Evolutionary conservation across 2,797 vertebrate genomes (phyloP).

Genomic region (Rhinoraja longicauda): DNA sequence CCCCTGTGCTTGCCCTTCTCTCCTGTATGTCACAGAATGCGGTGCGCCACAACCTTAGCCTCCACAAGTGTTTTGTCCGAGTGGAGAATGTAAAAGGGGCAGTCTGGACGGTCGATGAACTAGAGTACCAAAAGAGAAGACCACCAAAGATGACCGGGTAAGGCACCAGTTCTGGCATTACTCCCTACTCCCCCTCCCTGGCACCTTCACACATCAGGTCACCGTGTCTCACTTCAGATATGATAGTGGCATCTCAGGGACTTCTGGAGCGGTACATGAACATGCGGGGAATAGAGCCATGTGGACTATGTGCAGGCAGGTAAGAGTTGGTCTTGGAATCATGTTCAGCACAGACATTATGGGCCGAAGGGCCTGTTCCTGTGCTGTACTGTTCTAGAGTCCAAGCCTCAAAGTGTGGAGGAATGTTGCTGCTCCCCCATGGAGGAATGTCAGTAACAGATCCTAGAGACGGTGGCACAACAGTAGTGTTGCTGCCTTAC

Average conservation of each 20-base stretch:
- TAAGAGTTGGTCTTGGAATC: no score
- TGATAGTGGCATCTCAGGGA: no score
- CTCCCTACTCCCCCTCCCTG: background rate
- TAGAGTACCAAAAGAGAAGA: slow-evolving; percentile 98
- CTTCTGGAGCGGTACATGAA: no score
- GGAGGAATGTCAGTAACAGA: background rate
- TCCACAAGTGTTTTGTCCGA: slow-evolving; percentile 98
- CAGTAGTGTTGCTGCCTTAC: no score
- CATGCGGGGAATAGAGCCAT: no score
- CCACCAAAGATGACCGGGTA: slow-evolving; percentile 99
- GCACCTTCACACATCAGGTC: no score
- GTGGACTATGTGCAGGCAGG: no score
- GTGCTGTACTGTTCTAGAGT: no score
- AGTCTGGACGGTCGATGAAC: slow-evolving; percentile 96
- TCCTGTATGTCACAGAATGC: slow-evolving; percentile 70
- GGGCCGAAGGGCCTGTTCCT: no score
- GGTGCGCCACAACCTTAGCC: slow-evolving; percentile 96
- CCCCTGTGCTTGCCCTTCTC: background rate
- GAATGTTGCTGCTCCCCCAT: background rate
- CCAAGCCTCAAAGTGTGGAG: background rate
- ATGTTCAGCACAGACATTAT: no score
- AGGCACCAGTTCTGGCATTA: slow-evolving; percentile 41
- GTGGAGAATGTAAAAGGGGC: slow-evolving; percentile 98
- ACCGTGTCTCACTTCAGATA: background rate
- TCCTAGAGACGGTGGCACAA: background rate